Percentiles rank a stretch among this genome's conserved stretches.
Evolutionary conservation across 2,888 invertebrate species (phyloP).

Genomic region (Calliopum simillimum): DNA sequence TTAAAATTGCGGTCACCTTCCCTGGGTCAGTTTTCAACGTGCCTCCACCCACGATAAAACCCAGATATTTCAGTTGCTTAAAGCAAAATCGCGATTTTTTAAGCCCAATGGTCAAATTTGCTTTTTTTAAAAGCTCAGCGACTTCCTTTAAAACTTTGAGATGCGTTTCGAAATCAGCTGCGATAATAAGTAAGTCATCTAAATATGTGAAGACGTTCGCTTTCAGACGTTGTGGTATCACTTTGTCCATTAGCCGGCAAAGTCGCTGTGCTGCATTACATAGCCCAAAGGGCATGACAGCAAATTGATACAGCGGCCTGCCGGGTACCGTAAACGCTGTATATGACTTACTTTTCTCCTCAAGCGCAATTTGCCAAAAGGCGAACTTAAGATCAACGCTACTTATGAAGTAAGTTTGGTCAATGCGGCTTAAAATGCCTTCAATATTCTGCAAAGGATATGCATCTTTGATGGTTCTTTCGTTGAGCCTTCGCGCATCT

Average conservation of each 20-base stretch:
- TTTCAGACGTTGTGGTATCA: constrained; percentile 31
- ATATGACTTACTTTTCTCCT: too few species aligned
- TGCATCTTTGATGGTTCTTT: too few species aligned
- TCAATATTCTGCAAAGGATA: too few species aligned
- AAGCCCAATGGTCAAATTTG: constrained; percentile 38
- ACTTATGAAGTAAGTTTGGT: too few species aligned
- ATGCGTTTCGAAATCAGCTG: constrained; percentile 35
- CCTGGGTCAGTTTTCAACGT: constrained; percentile 33
- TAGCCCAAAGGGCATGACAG: constrained; percentile 40
- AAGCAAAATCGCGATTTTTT: constrained; percentile 40
- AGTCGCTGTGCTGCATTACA: constrained; percentile 38
- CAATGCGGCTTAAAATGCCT: too few species aligned
- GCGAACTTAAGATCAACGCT: too few species aligned
- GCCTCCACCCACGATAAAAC: constrained; percentile 36
- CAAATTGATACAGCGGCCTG: constrained; percentile 35
- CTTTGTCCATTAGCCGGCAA: constrained; percentile 45
- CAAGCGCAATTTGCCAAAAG: too few species aligned
- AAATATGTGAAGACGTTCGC: constrained; percentile 33
- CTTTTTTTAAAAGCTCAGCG: constrained; percentile 28
- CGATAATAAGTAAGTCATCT: constrained; percentile 36
- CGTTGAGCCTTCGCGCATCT: too few species aligned
- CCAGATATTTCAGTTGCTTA: constrained; percentile 39
- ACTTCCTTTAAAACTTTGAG: constrained; percentile 31
- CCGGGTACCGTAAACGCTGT: constrained; percentile 35
- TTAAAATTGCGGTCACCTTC: constrained; percentile 34